phyloP scores from a whole-genome alignment of 2,888 invertebrate genomes.

The Andrena praecox region DNA sequence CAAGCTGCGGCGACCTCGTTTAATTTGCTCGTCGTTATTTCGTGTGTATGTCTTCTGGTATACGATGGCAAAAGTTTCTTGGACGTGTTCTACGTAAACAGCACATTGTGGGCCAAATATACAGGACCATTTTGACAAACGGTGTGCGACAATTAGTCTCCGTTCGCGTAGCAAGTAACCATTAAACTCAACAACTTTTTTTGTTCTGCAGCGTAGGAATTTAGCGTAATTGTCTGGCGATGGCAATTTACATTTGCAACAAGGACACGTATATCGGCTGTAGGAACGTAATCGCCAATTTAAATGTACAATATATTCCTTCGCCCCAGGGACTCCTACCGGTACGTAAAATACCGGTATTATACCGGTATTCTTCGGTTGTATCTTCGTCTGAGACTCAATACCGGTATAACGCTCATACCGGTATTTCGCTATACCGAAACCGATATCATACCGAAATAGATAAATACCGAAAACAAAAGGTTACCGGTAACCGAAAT shows the following conservation, averaged over 20 bases:
- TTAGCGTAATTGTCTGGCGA: background rate
- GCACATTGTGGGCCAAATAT: background rate
- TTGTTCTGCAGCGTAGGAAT: background rate
- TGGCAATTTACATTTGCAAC: background rate
- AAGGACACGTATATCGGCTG: background rate
- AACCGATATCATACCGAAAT: too few species aligned
- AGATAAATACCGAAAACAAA: too few species aligned
- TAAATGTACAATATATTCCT: background rate
- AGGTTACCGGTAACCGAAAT: too few species aligned
- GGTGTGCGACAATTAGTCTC: background rate
- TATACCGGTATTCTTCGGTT: too few species aligned
- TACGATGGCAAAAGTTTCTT: constrained; percentile 7
- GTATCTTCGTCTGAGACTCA: too few species aligned
- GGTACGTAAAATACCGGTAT: too few species aligned
- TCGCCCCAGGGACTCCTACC: too few species aligned
- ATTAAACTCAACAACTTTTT: background rate
- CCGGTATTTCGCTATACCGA: too few species aligned
- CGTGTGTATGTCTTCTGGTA: constrained; percentile 5
- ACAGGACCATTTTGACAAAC: background rate
- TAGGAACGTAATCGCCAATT: background rate
- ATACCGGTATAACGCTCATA: too few species aligned
- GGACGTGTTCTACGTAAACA: background rate
- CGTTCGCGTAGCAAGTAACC: background rate
- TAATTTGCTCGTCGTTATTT: constrained; percentile 33
- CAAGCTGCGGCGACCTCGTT: constrained; percentile 45